phyloP scores from a whole-genome alignment of 2,888 invertebrate species.

The Dynastes maya region DNA sequence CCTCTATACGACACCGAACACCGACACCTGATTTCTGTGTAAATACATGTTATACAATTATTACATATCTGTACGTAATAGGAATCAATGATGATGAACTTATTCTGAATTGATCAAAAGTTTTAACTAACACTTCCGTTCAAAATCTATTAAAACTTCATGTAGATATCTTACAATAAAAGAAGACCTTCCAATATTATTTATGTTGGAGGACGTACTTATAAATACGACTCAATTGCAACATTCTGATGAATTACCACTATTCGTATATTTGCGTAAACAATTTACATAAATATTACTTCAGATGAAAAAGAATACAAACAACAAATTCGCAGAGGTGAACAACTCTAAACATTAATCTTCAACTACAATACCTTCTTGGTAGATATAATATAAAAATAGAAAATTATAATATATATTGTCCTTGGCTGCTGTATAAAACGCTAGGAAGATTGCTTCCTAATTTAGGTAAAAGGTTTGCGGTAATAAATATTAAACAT shows the following conservation, averaged over 20 bases:
- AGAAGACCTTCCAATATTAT: too few species aligned
- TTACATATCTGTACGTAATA: too few species aligned
- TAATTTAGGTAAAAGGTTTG: neutral
- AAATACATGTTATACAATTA: too few species aligned
- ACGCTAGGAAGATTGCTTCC: neutral
- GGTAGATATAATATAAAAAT: neutral
- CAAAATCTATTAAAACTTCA: too few species aligned
- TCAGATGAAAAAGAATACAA: slow-evolving; percentile 18
- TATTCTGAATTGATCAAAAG: too few species aligned
- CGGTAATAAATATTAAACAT: neutral
- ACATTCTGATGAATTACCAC: slow-evolving; percentile 13
- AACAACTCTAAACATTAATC: slow-evolving; percentile 22
- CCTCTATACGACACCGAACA: too few species aligned
- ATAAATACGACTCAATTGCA: neutral
- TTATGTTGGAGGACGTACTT: neutral
- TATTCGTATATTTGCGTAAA: slow-evolving; percentile 25
- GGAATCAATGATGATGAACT: too few species aligned
- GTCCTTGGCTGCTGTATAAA: neutral
- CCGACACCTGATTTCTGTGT: too few species aligned
- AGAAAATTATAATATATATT: slow-evolving; percentile 6
- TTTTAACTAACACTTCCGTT: too few species aligned
- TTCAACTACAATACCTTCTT: neutral
- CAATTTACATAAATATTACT: slow-evolving; percentile 19
- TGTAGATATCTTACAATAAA: too few species aligned
- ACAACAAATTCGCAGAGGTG: slow-evolving; percentile 15